Conservation (phyloP, 2,888 invertebrate genomes). For the Eristalis intricaria region DNA sequence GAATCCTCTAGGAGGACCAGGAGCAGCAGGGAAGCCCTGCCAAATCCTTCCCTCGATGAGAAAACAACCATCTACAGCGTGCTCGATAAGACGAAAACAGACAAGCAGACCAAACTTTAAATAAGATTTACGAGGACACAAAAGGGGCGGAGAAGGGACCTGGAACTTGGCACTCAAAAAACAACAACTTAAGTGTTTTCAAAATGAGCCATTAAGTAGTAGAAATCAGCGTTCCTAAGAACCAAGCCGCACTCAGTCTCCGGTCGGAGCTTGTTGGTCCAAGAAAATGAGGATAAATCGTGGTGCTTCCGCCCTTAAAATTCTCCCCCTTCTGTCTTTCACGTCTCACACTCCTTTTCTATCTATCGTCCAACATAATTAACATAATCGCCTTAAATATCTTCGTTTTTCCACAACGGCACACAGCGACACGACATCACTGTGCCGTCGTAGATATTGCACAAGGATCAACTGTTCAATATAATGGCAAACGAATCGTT, state of each 20-base stretch:
- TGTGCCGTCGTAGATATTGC: background rate
- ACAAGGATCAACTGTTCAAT: slow-evolving; percentile 64
- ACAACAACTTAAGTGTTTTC: slow-evolving; percentile 54
- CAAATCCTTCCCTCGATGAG: slow-evolving; percentile 20
- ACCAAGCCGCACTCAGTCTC: slow-evolving; percentile 11
- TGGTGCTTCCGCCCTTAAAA: background rate
- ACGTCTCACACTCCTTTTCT: background rate
- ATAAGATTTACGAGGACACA: slow-evolving; percentile 60
- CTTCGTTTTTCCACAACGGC: slow-evolving; percentile 35
- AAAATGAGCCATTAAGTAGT: slow-evolving; percentile 53
- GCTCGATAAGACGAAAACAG: slow-evolving; percentile 37
- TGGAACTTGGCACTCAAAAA: slow-evolving; percentile 21
- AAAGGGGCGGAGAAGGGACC: background rate
- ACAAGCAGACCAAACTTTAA: slow-evolving; percentile 44
- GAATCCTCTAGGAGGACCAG: background rate
- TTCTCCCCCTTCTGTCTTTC: background rate
- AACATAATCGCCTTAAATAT: slow-evolving; percentile 69
- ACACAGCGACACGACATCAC: background rate
- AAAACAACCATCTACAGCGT: slow-evolving; percentile 15
- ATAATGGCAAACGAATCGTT: slow-evolving; percentile 52
- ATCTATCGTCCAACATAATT: slow-evolving; percentile 53
- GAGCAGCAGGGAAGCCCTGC: slow-evolving; percentile 4
- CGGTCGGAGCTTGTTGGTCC: slow-evolving; percentile 1
- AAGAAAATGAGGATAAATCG: slow-evolving; percentile 13
- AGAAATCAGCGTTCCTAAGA: slow-evolving; percentile 31